Evolutionary conservation across 2,888 invertebrate genomes (phyloP), one percentile per base, ranked within the genome.

Genomic region (Kuschelorhynchus macadamiae): DNA sequence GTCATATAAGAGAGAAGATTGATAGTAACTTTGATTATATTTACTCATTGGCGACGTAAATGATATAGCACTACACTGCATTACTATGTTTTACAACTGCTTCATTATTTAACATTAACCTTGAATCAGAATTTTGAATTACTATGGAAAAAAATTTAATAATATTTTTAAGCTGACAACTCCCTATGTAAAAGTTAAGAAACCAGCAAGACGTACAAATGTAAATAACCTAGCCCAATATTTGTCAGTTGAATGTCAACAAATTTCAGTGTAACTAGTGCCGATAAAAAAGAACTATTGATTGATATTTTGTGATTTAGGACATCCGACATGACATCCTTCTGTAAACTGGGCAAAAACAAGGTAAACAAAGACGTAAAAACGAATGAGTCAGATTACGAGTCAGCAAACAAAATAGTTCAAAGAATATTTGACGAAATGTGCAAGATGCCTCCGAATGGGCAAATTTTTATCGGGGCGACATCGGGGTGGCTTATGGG

Each of bases 401-500:
- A 36, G 12, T 20, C 20, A 17, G 44, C 12, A 21, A 46, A 39
- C 17, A 44, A 50, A 46, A 20, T 52, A n/a, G 14, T 52, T 17
- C 14, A 18, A 14, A 42, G 21, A 47, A 17, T 67, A 21, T 12
- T 60, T n/a, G 12, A 18, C 2, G 55, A 47, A 60, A 61, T 67
- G 17, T 53, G 67, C 1, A 36, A 30, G 62, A 47, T 64, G 59
- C 16, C 59, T 11, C n/a, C 68, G 11, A 68, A 68, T 52, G 41
- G 33, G 17, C 64, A 64, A 47, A 59, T 65, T 2, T n/a, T 52
- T 16, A 41, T 63, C 12, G 61, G 50, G 1, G 61, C 55, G n/a
- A n/a, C 66, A 9, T 49, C 66, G 7, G 70, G 70, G 33, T 62
- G 70, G 66, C 25, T 70, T 11, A 25, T 56, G 17, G 70, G 70